phyloP scores from a whole-genome alignment of 1,140 invertebrate genomes.

The Apis cerana region DNA sequence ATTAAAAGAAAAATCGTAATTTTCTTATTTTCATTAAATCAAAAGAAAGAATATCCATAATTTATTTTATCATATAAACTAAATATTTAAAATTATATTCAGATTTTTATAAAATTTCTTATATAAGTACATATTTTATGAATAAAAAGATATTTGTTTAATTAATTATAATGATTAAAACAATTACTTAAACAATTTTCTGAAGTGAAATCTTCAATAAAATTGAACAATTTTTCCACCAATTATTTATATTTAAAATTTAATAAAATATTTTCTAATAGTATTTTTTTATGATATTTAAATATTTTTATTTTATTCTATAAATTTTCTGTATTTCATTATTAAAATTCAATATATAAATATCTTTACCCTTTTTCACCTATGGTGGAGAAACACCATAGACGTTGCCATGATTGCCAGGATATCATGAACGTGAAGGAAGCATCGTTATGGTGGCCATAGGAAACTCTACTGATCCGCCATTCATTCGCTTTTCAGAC shows the following conservation, averaged over 20 bases:
- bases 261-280: background rate
- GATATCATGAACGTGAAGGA: slow-evolving; percentile 31
- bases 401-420: slow-evolving; percentile 37
- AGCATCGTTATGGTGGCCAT: slow-evolving; percentile 8
- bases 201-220: background rate
- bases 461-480: fast-evolving
- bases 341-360: background rate
- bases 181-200: background rate
- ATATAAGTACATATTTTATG: too few species aligned
- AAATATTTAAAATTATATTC: too few species aligned
- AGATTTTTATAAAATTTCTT: too few species aligned
- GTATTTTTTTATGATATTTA: too few species aligned
- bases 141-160: too few species aligned
- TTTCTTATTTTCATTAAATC: too few species aligned
- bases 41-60: too few species aligned
- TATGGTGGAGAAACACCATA: slow-evolving; percentile 50
- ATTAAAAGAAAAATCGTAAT: too few species aligned
- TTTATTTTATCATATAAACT: too few species aligned
- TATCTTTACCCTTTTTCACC: too few species aligned
- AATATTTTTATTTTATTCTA: background rate
- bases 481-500: too few species aligned
- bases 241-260: background rate
- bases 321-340: background rate
- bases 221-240: background rate
- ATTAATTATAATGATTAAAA: too few species aligned